A percentile compares a stretch with the other conserved stretches of the same genome.
These are phyloP conservation scores for Corythoichthys haematopterus DNA, from an alignment of 2,113 vertebrate genomes.

Conservation along the genomic window DNA sequence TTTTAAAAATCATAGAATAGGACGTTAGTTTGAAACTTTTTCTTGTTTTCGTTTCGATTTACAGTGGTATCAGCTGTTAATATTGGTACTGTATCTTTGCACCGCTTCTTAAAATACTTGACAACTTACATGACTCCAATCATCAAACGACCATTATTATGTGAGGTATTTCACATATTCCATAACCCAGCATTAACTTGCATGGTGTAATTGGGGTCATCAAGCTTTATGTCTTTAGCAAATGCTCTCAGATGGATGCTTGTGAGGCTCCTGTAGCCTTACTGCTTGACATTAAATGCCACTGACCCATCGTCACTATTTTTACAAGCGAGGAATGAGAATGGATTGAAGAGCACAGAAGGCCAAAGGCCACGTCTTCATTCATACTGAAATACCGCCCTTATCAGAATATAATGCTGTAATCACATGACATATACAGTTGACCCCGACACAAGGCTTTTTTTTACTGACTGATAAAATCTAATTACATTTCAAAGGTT, in stretches of 20 bases:
- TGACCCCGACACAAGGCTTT: conserved; percentile 33
- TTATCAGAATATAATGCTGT: conserved; percentile 51
- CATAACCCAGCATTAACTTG: background rate
- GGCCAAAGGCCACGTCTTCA: conserved; percentile 45
- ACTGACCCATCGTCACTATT: background rate
- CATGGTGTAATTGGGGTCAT: background rate
- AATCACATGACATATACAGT: conserved; percentile 51
- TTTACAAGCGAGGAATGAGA: background rate
- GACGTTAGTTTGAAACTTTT: too few relatives aligned
- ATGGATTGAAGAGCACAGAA: background rate
- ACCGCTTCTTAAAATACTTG: too few relatives aligned
- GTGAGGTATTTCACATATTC: background rate
- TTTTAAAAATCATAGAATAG: too few relatives aligned
- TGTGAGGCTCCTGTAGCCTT: background rate
- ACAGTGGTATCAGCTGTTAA: too few relatives aligned
- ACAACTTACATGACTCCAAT: background rate
- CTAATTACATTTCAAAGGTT: conserved; percentile 70
- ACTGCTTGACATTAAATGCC: conserved; percentile 1
- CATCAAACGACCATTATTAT: background rate
- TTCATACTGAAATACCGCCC: conserved; percentile 38
- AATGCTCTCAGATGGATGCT: background rate
- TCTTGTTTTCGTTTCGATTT: too few relatives aligned
- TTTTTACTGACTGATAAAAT: conserved; percentile 65
- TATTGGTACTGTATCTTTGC: too few relatives aligned
- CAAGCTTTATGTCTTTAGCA: background rate